A percentile compares a stretch with the other conserved stretches of the same genome.
Evolutionary conservation across 2,888 invertebrate species (phyloP).

Genomic region (Eulithis prunata): DNA sequence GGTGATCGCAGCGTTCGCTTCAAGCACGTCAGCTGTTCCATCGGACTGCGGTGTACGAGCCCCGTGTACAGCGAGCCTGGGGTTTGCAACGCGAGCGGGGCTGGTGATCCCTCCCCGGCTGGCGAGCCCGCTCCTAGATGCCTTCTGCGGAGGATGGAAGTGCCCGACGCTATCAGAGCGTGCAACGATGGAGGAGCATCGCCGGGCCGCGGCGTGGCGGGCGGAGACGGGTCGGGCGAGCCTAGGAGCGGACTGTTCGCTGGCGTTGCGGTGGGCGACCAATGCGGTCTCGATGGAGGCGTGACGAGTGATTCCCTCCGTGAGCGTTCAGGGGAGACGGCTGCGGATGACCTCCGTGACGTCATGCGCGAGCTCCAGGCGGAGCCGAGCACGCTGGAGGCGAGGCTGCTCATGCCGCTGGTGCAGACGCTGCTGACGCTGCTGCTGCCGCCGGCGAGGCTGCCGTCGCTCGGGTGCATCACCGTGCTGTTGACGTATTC

Average conservation of each 20-base stretch:
- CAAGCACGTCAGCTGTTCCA: constrained; percentile 91
- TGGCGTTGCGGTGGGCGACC: constrained; percentile 93
- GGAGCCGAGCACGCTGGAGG: constrained; percentile 77
- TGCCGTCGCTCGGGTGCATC: constrained; percentile 94
- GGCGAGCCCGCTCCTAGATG: constrained; percentile 83
- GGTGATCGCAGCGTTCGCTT: constrained; percentile 81
- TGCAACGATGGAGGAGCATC: constrained; percentile 79
- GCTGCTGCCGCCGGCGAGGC: constrained; percentile 87
- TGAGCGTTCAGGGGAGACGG: constrained; percentile 85
- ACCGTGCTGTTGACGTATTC: constrained; percentile 86
- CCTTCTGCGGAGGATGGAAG: constrained; percentile 76
- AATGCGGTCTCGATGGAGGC: constrained; percentile 88
- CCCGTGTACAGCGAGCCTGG: constrained; percentile 86
- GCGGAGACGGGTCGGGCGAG: constrained; percentile 83
- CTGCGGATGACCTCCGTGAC: constrained; percentile 82
- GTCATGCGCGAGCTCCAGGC: constrained; percentile 87
- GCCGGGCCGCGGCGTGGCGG: constrained; percentile 87
- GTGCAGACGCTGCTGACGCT: constrained; percentile 86
- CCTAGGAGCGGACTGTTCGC: constrained; percentile 92
- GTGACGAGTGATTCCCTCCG: constrained; percentile 92
- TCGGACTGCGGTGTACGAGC: constrained; percentile 88
- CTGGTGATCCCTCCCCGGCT: constrained; percentile 85
- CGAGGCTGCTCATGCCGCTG: constrained; percentile 84
- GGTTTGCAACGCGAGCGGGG: constrained; percentile 85
- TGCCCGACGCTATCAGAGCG: constrained; percentile 80